Conservation (phyloP, 1,140 invertebrate species). For the Sitodiplosis mosellana region DNA sequence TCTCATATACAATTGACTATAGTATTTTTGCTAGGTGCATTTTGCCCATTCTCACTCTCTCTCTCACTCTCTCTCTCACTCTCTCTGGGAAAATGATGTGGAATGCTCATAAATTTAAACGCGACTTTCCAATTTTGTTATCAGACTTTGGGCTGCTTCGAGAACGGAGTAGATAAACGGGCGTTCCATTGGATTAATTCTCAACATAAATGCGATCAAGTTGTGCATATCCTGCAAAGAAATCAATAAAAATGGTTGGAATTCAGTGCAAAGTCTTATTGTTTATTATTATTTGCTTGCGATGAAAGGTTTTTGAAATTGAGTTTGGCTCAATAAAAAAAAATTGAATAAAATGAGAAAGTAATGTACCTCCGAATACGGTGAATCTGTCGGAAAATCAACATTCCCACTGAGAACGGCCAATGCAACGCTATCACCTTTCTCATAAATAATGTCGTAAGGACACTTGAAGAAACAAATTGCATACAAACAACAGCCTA, state of each 20-base stretch:
- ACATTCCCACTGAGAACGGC: constrained; percentile 64
- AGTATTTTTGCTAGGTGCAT: no score
- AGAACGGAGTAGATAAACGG: constrained; percentile 53
- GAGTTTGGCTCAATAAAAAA: neutral
- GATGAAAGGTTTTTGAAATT: no score
- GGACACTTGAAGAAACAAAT: constrained; percentile 73
- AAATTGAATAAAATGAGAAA: neutral
- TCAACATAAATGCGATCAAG: constrained; percentile 48
- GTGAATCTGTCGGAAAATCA: constrained; percentile 48
- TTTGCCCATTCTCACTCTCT: no score
- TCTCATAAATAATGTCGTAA: constrained; percentile 67
- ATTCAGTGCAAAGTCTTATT: no score
- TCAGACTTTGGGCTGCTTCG: constrained; percentile 35
- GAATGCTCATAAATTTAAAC: constrained; percentile 16
- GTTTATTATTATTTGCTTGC: no score
- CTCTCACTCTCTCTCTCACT: no score
- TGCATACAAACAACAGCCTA: constrained; percentile 72
- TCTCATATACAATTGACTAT: no score
- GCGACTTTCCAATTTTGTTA: constrained; percentile 31
- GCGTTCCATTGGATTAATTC: constrained; percentile 54
- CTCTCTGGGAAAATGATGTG: no score
- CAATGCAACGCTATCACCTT: constrained; percentile 71
- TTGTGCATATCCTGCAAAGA: constrained; percentile 44
- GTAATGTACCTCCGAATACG: constrained; percentile 38
- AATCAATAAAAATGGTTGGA: neutral